These are phyloP conservation scores for Cebidichthys violaceus DNA, from an alignment of 2,113 vertebrate genomes.

Conservation along the genomic window DNA sequence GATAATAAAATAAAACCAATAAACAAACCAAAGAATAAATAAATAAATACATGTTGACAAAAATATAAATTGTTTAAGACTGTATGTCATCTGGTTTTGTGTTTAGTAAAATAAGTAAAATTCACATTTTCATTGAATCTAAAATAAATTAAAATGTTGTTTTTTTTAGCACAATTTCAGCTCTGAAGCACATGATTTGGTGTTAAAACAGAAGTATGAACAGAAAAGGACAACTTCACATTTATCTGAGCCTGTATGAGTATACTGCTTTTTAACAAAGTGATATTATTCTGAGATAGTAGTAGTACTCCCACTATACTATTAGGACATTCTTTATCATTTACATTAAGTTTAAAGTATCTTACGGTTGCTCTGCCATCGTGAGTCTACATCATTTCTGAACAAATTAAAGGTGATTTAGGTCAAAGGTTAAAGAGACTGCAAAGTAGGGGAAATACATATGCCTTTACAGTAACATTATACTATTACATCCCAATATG, in stretches of 20 bases:
- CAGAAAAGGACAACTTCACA: constrained; percentile 32
- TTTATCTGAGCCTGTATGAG: constrained; percentile 40
- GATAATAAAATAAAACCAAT: constrained; percentile 17
- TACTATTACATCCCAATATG: constrained; percentile 51
- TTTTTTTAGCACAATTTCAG: constrained; percentile 6
- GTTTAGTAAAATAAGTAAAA: constrained; percentile 20
- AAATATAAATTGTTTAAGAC: constrained; percentile 27
- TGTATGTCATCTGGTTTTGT: constrained; percentile 11
- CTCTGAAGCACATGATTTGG: constrained; percentile 24
- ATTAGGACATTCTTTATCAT: constrained; percentile 64
- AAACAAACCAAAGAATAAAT: constrained; percentile 12
- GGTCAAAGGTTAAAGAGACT: constrained; percentile 31
- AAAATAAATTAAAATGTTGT: not conserved
- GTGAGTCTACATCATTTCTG: constrained; percentile 35
- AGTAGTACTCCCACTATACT: constrained; percentile 43
- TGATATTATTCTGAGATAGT: constrained; percentile 47
- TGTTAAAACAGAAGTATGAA: constrained; percentile 41
- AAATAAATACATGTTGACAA: constrained; percentile 42
- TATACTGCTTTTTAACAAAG: constrained; percentile 48
- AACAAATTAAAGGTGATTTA: constrained; percentile 35
- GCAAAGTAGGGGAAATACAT: constrained; percentile 47
- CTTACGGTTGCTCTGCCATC: constrained; percentile 29
- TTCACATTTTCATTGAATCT: constrained; percentile 21
- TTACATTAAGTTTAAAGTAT: constrained; percentile 53
- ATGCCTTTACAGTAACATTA: constrained; percentile 52